These are phyloP conservation scores for Colaptes auratus DNA, from an alignment of 2,113 vertebrate genomes.

Conservation along the genomic window DNA sequence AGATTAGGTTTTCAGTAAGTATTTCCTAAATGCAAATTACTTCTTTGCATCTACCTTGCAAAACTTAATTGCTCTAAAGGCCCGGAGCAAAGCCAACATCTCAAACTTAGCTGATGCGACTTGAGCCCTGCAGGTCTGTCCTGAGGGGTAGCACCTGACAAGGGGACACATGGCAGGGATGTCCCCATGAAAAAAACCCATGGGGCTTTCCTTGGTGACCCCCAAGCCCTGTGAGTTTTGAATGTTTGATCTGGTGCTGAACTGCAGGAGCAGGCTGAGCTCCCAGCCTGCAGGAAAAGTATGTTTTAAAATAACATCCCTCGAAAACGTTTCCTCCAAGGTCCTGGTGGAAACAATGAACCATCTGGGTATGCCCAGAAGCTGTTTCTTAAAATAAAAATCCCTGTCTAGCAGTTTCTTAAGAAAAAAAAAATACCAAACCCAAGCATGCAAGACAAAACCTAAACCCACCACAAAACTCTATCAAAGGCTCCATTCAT, in stretches of 20 bases:
- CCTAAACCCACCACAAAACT: not conserved
- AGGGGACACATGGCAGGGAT: not conserved
- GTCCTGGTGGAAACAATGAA: not conserved
- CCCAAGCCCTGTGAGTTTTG: not conserved
- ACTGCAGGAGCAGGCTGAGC: not conserved
- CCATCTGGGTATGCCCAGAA: not conserved
- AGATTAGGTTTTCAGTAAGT: not conserved
- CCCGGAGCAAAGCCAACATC: not conserved
- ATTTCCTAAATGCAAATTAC: fast-evolving
- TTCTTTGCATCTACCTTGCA: not conserved
- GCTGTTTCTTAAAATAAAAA: slow-evolving; percentile 30
- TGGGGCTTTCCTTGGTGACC: not conserved
- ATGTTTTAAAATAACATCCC: slow-evolving; percentile 22
- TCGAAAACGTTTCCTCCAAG: not conserved
- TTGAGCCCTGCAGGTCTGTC: not conserved
- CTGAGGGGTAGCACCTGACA: fast-evolving
- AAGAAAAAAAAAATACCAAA: not conserved
- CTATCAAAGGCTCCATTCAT: not conserved
- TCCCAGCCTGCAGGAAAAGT: not conserved
- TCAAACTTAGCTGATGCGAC: fast-evolving
- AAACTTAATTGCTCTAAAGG: not conserved
- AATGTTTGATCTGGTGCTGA: not conserved
- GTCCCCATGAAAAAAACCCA: not conserved
- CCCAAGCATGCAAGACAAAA: not conserved
- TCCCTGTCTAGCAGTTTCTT: not conserved